Evolutionary conservation across 2,113 vertebrate species (phyloP).

Genomic region (Phaethornis superciliosus): DNA sequence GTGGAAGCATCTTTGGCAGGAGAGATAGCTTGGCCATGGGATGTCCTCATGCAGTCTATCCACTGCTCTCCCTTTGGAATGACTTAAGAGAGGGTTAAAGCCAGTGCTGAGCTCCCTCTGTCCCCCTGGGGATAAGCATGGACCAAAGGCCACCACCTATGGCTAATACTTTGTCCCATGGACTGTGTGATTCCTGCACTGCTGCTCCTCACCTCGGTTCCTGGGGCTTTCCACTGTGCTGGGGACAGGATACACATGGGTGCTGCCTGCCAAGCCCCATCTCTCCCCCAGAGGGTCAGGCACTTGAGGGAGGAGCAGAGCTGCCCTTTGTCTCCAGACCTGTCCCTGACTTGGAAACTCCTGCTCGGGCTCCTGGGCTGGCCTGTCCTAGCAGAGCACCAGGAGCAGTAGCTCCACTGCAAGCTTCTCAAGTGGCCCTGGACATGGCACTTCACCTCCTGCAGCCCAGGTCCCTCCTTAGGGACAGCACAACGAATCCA

Average conservation of each 20-base stretch:
- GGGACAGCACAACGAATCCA: neutral
- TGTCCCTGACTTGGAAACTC: neutral
- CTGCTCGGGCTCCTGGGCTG: neutral
- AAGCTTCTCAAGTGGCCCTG: neutral
- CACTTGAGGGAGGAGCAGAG: accelerated
- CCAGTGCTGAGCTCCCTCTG: neutral
- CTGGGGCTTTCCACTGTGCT: neutral
- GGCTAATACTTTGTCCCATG: neutral
- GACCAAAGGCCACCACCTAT: neutral
- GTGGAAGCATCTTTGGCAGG: neutral
- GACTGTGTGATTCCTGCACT: neutral
- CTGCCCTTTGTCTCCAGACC: neutral
- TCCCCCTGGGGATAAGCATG: neutral
- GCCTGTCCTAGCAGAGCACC: neutral
- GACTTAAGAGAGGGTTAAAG: neutral
- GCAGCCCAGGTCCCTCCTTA: neutral
- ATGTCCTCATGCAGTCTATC: neutral
- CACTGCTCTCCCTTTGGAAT: neutral
- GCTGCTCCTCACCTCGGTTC: neutral
- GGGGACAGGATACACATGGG: neutral
- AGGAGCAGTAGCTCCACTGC: accelerated
- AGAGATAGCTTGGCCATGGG: neutral
- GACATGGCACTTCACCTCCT: neutral
- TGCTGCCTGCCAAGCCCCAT: neutral
- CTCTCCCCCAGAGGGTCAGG: neutral